Evolutionary conservation across 1,140 invertebrate species (phyloP).

Genomic region (Tetragnatha versicolor): DNA sequence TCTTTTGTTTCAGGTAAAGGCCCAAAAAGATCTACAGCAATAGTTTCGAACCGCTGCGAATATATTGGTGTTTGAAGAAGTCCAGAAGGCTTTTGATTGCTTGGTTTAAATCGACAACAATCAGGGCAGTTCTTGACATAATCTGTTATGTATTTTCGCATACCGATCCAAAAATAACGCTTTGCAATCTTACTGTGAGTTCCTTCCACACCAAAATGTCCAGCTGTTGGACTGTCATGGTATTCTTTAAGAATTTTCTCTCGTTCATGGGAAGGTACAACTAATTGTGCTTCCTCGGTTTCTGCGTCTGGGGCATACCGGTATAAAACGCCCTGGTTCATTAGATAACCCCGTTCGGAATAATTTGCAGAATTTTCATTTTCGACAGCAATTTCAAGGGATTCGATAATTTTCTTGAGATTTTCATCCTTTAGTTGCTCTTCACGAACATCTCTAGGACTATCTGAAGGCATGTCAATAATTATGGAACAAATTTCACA

Average conservation of each 20-base stretch:
- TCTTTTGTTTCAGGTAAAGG: conserved; percentile 18
- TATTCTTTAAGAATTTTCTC: not conserved
- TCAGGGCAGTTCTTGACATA: conserved; percentile 17
- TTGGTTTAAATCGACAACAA: not conserved
- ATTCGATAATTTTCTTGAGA: not conserved
- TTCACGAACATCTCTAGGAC: not conserved
- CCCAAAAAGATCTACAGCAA: conserved; percentile 21
- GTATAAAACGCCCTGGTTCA: not conserved
- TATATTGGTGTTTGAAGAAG: not conserved
- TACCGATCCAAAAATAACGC: conserved; percentile 8
- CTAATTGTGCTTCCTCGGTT: not conserved
- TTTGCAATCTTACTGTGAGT: conserved; percentile 4
- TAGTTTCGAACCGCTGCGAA: not conserved
- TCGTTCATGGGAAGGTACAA: not conserved
- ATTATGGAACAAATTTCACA: not conserved
- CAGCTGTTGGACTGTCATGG: conserved; percentile 7
- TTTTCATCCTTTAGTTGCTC: not conserved
- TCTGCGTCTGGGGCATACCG: not conserved
- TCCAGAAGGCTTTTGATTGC: conserved; percentile 8
- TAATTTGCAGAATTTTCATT: not conserved
- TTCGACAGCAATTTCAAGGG: not conserved
- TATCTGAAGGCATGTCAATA: not conserved
- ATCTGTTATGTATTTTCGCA: conserved; percentile 17
- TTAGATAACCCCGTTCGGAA: not conserved
- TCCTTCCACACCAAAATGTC: conserved; percentile 4